Evolutionary conservation across 2,797 vertebrate species (phyloP).

Genomic region (Anolis apletophallus): DNA sequence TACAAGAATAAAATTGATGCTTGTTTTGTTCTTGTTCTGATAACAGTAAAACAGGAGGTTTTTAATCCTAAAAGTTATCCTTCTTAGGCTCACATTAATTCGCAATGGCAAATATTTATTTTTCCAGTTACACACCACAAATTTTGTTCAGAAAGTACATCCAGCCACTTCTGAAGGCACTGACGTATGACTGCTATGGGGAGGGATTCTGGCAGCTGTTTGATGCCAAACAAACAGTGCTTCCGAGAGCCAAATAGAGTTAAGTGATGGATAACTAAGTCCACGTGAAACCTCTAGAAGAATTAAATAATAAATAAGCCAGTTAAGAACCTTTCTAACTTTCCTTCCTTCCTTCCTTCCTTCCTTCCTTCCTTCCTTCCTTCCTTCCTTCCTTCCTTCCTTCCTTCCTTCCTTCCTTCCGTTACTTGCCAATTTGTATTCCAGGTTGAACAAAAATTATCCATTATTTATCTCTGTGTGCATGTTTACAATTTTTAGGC

Average conservation of each 20-base stretch:
- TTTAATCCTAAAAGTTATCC: not conserved
- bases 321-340: not conserved
- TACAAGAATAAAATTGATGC: not conserved
- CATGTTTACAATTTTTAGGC: not conserved
- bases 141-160: not conserved
- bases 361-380: no score
- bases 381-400: no score
- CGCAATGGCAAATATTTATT: not conserved
- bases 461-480: not conserved
- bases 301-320: not conserved
- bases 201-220: not conserved
- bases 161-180: not conserved
- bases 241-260: not conserved
- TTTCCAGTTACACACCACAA: not conserved
- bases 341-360: no score
- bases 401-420: no score
- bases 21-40: not conserved
- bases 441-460: not conserved
- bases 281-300: conserved; percentile 8
- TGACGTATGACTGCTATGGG: not conserved
- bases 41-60: not conserved
- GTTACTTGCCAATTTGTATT: not conserved
- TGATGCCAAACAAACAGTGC: not conserved
- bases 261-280: conserved; percentile 9
- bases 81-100: not conserved